Base-by-base conservation (phyloP, 2,797 vertebrate genomes). In the Columba guinea region DNA sequence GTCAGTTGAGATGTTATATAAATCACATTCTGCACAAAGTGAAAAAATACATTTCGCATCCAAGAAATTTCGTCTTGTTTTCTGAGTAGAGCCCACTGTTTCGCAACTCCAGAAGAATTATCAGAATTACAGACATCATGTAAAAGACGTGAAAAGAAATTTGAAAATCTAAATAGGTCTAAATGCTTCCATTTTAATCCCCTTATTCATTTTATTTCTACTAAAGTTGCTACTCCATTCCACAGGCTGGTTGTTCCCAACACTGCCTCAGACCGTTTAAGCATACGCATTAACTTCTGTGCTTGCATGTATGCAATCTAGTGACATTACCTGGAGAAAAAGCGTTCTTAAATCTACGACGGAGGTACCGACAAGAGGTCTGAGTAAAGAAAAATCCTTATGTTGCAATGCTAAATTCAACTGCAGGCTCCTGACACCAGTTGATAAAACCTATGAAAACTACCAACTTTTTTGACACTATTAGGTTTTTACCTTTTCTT, bases 1-100 rank as follows among this genome's bases (percentile, higher is more conserved):
- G 96, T 96, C 95, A 96, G 87, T 70, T 74, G 84, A 89, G 79
- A 93, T 65, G 85, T 95, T 97, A 93, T 56, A 97, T 92, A 96
- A 96, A 97, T 96, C 94, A 91, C 68, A 77, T 87, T 90, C 91
- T 91, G 81, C 58, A 68, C 87, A 84, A 86, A 95, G 86, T 89
- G 89, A 95, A 97, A 96, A 97, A 94, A 93, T 77, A 86, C 30
- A 69, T 79, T 93, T 93, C 93, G 80, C 73, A 89, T 94, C 87
- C 95, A 95, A 96, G 87, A 85, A 89, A 94, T 81, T 88, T 93
- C 74, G 76, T 81, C 71, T 78, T 91, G 80, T 76, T 96, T 95
- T 93, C 90, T 81, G 77, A 81, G 74, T 22, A 84, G 68, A 95
- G 52, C 75, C 86, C 76, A 56, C 81, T 87, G 77, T 88, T 95